phyloP scores from a whole-genome alignment of 2,888 invertebrate species.

The Pammene aurita region DNA sequence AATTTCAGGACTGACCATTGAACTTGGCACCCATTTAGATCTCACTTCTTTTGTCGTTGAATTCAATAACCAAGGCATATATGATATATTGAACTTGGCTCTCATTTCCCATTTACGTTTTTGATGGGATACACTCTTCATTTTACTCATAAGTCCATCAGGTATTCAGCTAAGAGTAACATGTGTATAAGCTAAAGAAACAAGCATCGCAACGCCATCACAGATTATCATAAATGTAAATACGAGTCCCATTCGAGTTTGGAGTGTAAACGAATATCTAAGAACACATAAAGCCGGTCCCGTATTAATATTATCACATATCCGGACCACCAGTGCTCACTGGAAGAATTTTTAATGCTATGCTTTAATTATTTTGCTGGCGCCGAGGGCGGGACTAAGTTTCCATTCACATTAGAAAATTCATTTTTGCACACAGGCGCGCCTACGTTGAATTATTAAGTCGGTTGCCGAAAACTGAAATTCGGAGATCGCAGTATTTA shows the following conservation, averaged over 20 bases:
- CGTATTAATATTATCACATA: constrained; percentile 82
- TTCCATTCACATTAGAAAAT: constrained; percentile 82
- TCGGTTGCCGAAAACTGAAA: constrained; percentile 78
- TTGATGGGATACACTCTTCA: no score
- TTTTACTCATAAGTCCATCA: background rate
- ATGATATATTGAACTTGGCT: no score
- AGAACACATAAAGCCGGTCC: constrained; percentile 57
- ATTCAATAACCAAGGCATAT: no score
- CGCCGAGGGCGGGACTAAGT: constrained; percentile 68
- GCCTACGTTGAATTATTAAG: constrained; percentile 67
- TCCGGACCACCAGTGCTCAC: constrained; percentile 74
- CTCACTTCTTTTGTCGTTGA: no score
- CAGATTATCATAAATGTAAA: constrained; percentile 37
- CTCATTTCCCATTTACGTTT: no score
- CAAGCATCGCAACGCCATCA: constrained; percentile 9
- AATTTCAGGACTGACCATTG: no score
- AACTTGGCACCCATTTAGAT: no score
- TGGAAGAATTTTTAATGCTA: constrained; percentile 82
- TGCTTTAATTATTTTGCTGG: constrained; percentile 82
- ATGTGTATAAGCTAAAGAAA: background rate
- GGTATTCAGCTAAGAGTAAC: background rate
- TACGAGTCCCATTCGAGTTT: constrained; percentile 44
- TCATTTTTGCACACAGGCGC: constrained; percentile 74
- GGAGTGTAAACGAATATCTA: constrained; percentile 55
- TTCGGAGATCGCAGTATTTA: constrained; percentile 78